Evolutionary conservation across 2,797 vertebrate species (phyloP).

Genomic region (Leptodactylus fallax): DNA sequence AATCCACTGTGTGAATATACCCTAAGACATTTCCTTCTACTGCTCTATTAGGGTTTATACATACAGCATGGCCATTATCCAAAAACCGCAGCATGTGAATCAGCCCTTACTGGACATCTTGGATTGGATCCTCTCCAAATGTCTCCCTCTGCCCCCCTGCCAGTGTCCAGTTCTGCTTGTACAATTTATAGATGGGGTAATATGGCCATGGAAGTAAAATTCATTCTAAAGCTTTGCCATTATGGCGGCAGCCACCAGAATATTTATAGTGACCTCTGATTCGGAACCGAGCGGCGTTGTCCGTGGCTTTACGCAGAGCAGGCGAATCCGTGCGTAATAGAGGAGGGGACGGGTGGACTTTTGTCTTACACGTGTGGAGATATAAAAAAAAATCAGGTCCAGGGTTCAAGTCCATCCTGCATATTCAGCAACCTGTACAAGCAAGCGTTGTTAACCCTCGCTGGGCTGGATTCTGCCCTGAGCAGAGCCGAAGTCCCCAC

Average conservation of each 20-base stretch:
- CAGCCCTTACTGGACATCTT: too few species aligned
- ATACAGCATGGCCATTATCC: too few species aligned
- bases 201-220: not conserved
- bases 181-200: not conserved
- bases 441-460: constrained; percentile 25
- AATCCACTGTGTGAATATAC: too few species aligned
- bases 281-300: too few species aligned
- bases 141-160: not conserved
- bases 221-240: not conserved
- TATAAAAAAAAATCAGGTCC: constrained; percentile 14
- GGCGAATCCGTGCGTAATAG: not conserved
- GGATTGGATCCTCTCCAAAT: too few species aligned
- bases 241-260: not conserved
- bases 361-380: not conserved
- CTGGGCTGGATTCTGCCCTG: not conserved
- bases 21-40: too few species aligned
- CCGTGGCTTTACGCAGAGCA: not conserved
- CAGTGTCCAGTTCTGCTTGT: not conserved
- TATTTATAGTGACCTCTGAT: not conserved
- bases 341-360: constrained; percentile 9
- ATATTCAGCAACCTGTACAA: constrained; percentile 34
- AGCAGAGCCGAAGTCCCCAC: not conserved
- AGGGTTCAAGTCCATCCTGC: constrained; percentile 38
- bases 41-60: too few species aligned
- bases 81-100: too few species aligned